Base-by-base conservation (phyloP, 2,113 vertebrate species). In the Epinephelus lanceolatus region DNA sequence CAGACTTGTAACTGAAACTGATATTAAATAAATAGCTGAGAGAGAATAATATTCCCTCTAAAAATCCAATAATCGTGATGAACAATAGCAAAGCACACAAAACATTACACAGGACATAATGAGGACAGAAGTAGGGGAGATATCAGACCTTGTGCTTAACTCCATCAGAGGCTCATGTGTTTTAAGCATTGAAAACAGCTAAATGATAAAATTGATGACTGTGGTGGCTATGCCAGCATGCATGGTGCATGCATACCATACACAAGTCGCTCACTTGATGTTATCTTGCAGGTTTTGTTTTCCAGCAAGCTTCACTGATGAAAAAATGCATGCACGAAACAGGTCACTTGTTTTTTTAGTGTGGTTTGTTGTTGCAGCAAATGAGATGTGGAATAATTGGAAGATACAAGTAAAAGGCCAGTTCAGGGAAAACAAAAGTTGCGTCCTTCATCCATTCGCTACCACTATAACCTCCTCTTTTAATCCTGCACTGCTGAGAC, bases 201-300 rank as follows among this genome's bases (percentile, higher is more conserved):
- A 71, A 42, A 71, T 62, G 71, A 86, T 27, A 52, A 70, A 57
- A 69, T 45, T 47, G 56, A 23, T 70, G 83, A 75, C 51, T 80
- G 68, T 67, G 83, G 17, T 18, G 33, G 56, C 55, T 63, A 37
- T 78, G 73, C 37, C 30, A 74, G 76, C 67, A 67, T 72, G 60
- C 30, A 77, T 84, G 84, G 42, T 67, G 62, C 62, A 19, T 37
- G 30, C 59, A 83, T 37, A 80, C 86, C 81, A 73, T 82, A 86
- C 70, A 71, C 77, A 17, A 81, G 55, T 68, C 55, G 78, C 59
- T 78, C 74, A 68, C 75, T 18, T 92, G 92, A 94, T 89, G 51
- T 86, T 92, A 89, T 93, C 81, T 86, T 86, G 81, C 86, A 87
- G 76, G 72, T 87, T 65, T 79, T 78, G 80, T 89, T 91, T 90